Conservation (phyloP, 2,113 vertebrate species). For the Isurus oxyrinchus region DNA sequence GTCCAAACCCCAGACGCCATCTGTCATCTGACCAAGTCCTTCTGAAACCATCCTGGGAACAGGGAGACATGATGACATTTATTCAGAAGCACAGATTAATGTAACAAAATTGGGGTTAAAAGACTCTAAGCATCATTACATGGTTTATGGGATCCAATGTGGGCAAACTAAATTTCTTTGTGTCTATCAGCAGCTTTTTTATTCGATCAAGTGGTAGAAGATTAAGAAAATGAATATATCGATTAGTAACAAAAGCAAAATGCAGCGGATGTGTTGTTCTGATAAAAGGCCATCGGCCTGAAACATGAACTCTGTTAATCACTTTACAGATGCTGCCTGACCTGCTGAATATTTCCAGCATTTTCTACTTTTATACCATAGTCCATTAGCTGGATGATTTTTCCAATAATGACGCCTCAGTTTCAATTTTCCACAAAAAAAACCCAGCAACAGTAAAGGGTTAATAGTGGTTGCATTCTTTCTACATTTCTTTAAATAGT, state of each 20-base stretch:
- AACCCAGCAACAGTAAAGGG: neutral
- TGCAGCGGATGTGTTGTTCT: neutral
- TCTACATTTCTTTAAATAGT: neutral
- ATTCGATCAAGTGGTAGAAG: neutral
- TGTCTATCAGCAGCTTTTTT: conserved; percentile 48
- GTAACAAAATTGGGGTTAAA: neutral
- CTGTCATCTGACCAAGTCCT: conserved; percentile 87
- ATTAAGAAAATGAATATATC: neutral
- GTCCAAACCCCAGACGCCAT: conserved; percentile 83
- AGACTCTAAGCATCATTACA: neutral
- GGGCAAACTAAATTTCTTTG: neutral
- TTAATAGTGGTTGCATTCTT: neutral
- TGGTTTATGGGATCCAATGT: neutral
- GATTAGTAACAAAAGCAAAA: neutral
- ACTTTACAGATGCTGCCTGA: too few relatives aligned
- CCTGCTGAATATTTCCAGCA: too few relatives aligned
- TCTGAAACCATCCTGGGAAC: conserved; percentile 66
- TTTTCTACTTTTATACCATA: neutral
- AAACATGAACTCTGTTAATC: too few relatives aligned
- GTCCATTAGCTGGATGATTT: neutral
- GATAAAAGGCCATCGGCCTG: too few relatives aligned
- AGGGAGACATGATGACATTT: neutral
- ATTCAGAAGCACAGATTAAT: neutral
- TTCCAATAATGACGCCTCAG: neutral
- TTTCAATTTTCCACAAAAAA: neutral